Evolutionary conservation across 2,113 vertebrate species (phyloP), one percentile per base, ranked within the genome.

Genomic region (Geococcyx californianus): DNA sequence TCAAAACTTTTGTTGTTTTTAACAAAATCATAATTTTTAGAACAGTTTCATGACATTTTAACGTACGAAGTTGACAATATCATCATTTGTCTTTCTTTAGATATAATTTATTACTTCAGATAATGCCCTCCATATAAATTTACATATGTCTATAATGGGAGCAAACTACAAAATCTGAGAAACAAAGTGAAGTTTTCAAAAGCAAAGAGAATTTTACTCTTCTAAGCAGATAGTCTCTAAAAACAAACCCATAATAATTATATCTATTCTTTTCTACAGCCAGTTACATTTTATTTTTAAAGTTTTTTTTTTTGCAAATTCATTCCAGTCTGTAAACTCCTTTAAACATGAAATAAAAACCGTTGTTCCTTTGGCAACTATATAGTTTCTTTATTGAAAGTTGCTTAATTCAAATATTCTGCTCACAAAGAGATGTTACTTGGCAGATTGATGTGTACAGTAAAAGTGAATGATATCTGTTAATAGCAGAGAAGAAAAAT

Each of bases 321-420:
- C 82, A 33, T 44, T 93, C 93, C 72, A 88, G 68, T 86, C 68
- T 95, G 59, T 89, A 95, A 95, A 92, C 49, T 17, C 26, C 17
- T 81, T 94, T 91, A 94, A 84, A 89, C 52, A 73, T 70, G 69
- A 95, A 93, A 95, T 91, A 96, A 89, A 96, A 91, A 64, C 83
- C 49, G 81, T 86, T 80, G 73, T 82, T 97, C 77, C 60, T 85
- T 89, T 96, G 84, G 86, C 64, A 95, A 89, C 40, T 86, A 44
- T 86, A 64, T 63, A 69, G 64, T 86, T 93, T 90, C 56, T 95
- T 90, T 93, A 72, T 73, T 17, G 3, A 95, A 95, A 89, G 56
- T 36, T 83, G 62, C 81, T 90, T 93, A 74, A 93, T 92, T 94
- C 77, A 96, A 90, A 90, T 93, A 80, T 64, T 95, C 74, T 89